Evolutionary conservation across 2,888 invertebrate species (phyloP).

Genomic region (Trichogramma evanescens): DNA sequence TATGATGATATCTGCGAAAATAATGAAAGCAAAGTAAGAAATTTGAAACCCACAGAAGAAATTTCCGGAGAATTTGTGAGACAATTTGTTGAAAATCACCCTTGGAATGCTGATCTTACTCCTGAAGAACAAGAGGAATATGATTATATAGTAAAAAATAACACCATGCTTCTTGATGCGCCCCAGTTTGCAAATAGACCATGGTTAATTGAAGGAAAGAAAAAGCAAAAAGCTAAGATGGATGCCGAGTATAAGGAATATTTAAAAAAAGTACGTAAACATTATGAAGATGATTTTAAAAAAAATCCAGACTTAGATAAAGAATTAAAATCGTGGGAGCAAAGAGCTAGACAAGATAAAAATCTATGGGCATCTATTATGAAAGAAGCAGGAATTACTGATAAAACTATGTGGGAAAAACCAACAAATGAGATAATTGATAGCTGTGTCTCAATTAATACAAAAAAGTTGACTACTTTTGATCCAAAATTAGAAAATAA

Average conservation of each 20-base stretch:
- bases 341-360: too few relatives aligned
- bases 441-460: too few relatives aligned
- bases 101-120: slow-evolving; percentile 19
- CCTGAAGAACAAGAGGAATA: slow-evolving; percentile 21
- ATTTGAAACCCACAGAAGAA: slow-evolving; percentile 7
- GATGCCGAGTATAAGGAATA: neutral
- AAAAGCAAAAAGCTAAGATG: neutral
- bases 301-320: too few relatives aligned
- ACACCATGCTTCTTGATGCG: slow-evolving; percentile 6
- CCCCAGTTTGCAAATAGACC: slow-evolving; percentile 16
- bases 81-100: slow-evolving; percentile 16
- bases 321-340: too few relatives aligned
- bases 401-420: too few relatives aligned
- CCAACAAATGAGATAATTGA: too few relatives aligned
- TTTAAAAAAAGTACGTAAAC: slow-evolving; percentile 5
- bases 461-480: too few relatives aligned
- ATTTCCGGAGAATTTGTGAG: slow-evolving; percentile 13
- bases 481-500: slow-evolving; percentile 10
- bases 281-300: slow-evolving; percentile 8
- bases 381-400: too few relatives aligned
- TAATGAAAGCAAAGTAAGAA: neutral
- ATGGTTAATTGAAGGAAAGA: slow-evolving; percentile 7
- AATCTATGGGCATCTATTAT: too few relatives aligned
- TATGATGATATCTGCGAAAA: neutral
- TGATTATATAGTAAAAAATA: slow-evolving; percentile 14